Conservation (phyloP, 2,888 invertebrate genomes). For the Stratiomys singularior region DNA sequence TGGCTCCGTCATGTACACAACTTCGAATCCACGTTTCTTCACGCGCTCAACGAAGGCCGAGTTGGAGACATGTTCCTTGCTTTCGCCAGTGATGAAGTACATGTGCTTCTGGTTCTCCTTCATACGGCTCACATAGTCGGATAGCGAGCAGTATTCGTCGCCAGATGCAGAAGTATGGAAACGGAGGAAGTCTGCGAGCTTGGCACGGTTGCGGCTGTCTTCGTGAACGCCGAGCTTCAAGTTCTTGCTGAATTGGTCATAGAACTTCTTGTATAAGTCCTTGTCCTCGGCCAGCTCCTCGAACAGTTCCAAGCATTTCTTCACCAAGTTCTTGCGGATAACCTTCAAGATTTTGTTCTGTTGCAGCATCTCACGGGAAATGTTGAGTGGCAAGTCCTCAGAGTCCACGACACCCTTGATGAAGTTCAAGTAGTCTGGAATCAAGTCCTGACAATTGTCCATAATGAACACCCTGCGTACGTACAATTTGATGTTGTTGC, state of each 20-base stretch:
- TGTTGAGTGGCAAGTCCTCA: conserved; percentile 97
- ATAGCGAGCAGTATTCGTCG: conserved; percentile 92
- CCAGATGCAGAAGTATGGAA: conserved; percentile 95
- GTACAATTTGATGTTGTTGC: conserved; percentile 98
- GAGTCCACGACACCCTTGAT: conserved; percentile 98
- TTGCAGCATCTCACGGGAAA: conserved; percentile 99
- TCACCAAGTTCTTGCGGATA: conserved; percentile 97
- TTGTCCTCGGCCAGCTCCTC: conserved; percentile 97
- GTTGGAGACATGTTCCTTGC: conserved; percentile 91
- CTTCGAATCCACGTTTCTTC: conserved; percentile 97
- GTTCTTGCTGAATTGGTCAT: conserved; percentile 98
- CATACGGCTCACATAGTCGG: conserved; percentile 97
- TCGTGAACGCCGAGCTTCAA: conserved; percentile 98
- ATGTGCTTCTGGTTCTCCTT: conserved; percentile 98
- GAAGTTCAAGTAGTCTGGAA: conserved; percentile 97
- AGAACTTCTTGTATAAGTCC: conserved; percentile 98
- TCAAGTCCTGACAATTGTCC: conserved; percentile 99
- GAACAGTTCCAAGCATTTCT: conserved; percentile 97
- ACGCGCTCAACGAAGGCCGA: conserved; percentile 98
- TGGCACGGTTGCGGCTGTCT: conserved; percentile 93
- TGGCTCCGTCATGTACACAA: conserved; percentile 98
- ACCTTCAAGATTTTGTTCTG: conserved; percentile 99
- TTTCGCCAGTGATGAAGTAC: conserved; percentile 98
- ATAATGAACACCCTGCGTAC: conserved; percentile 99
- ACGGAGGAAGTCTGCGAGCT: conserved; percentile 87